Percentiles rank a stretch among this genome's conserved stretches.
phyloP scores from a whole-genome alignment of 2,797 vertebrate species.

The Channa striata region DNA sequence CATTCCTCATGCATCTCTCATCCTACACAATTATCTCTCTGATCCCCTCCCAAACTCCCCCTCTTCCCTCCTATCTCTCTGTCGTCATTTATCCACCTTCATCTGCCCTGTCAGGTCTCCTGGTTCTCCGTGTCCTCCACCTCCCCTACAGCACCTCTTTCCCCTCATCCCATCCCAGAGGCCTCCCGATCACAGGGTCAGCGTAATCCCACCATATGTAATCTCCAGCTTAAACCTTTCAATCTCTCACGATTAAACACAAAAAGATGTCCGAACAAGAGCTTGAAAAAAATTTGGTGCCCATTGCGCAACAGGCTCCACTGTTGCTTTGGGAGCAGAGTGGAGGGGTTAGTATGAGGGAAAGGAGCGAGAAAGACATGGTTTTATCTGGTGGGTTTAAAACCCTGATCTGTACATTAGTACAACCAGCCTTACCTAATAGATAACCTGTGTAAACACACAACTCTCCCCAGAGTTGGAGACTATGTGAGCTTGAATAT shows the following conservation, averaged over 20 bases:
- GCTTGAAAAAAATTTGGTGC: conserved; percentile 52
- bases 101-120: conserved; percentile 33
- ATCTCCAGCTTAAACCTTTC: conserved; percentile 77
- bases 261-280: conserved; percentile 76
- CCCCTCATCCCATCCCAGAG: conserved; percentile 46
- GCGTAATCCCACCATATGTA: conserved; percentile 75
- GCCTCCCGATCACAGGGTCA: conserved; percentile 69
- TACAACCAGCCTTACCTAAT: not conserved
- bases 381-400: conserved; percentile 14
- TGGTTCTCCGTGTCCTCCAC: conserved; percentile 33
- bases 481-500: not conserved
- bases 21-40: conserved; percentile 54
- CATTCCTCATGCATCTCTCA: conserved; percentile 59
- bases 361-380: conserved; percentile 6
- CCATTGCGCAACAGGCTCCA: conserved; percentile 50
- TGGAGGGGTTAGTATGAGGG: conserved; percentile 17
- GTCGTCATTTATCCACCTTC: conserved; percentile 45
- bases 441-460: conserved; percentile 30
- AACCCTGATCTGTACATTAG: conserved; percentile 11
- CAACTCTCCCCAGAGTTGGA: conserved; percentile 3
- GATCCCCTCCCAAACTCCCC: conserved; percentile 42
- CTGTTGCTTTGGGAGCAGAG: conserved; percentile 25
- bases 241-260: conserved; percentile 78
- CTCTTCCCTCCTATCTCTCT: conserved; percentile 12
- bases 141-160: conserved; percentile 40